Conservation (phyloP, 2,797 vertebrate genomes). For the Mormyrus hasselquistii region DNA sequence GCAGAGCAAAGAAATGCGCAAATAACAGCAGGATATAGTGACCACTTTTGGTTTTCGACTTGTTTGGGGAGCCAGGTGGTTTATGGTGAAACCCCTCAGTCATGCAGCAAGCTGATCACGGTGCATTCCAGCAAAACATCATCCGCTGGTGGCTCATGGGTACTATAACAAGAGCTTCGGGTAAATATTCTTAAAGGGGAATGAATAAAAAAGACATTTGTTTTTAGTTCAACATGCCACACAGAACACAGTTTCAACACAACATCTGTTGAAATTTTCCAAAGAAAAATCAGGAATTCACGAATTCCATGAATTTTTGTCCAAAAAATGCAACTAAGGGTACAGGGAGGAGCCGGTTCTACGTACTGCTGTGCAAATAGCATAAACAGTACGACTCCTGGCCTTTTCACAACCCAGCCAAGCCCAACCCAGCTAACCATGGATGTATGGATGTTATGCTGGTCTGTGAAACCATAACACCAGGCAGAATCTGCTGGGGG, state of each 20-base stretch:
- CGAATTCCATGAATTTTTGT: not conserved
- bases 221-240: not conserved
- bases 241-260: not conserved
- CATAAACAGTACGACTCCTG: not conserved
- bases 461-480: not conserved
- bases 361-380: not conserved
- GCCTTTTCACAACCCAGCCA: not conserved
- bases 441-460: not conserved
- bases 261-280: not conserved
- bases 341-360: not conserved
- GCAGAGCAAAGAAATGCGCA: not conserved
- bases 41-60: not conserved
- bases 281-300: not conserved
- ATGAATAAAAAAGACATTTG: not conserved
- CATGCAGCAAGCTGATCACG: not conserved
- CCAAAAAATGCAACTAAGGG: not conserved
- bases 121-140: not conserved
- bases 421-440: not conserved
- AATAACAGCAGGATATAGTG: not conserved
- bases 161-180: not conserved
- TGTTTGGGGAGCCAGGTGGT: constrained; percentile 13
- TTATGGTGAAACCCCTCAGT: constrained; percentile 7
- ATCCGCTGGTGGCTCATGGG: not conserved
- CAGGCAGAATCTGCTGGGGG: not conserved
- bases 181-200: not conserved